A percentile compares a stretch with the other conserved stretches of the same genome.
phyloP scores from a whole-genome alignment of 2,113 vertebrate genomes.

The Asarcornis scutulata region DNA sequence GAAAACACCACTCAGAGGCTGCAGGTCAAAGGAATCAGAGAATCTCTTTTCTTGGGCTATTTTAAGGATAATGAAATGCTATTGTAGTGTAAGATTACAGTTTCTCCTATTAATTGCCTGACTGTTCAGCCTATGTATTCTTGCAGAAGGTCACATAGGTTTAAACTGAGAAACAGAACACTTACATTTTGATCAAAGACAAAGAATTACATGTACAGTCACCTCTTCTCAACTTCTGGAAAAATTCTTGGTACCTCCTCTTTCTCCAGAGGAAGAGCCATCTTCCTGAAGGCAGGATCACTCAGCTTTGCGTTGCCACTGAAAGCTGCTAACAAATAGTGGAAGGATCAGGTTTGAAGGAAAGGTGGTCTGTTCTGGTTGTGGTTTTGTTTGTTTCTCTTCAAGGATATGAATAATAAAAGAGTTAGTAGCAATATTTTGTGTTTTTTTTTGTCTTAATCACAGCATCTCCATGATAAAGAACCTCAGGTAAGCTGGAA shows the following conservation, averaged over 20 bases:
- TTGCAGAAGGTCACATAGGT: accelerated
- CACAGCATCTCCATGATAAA: neutral
- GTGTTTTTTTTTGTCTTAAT: neutral
- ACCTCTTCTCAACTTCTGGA: neutral
- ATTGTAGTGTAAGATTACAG: neutral
- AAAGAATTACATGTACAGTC: neutral
- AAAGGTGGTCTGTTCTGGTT: neutral
- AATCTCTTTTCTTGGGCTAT: neutral
- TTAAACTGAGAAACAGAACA: neutral
- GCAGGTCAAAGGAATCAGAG: neutral
- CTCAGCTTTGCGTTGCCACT: neutral
- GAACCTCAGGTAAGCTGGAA: neutral
- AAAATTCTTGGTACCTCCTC: neutral
- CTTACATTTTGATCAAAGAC: neutral
- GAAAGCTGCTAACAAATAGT: neutral
- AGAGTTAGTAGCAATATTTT: neutral
- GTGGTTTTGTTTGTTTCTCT: neutral
- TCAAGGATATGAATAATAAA: neutral
- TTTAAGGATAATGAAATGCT: neutral
- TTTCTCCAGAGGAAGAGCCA: neutral
- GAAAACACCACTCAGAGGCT: neutral
- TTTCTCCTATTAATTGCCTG: neutral
- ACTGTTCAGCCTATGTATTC: neutral
- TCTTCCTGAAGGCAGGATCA: neutral
- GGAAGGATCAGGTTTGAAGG: neutral